Conservation (phyloP, 2,113 vertebrate species). For the Rhipidura dahli region DNA sequence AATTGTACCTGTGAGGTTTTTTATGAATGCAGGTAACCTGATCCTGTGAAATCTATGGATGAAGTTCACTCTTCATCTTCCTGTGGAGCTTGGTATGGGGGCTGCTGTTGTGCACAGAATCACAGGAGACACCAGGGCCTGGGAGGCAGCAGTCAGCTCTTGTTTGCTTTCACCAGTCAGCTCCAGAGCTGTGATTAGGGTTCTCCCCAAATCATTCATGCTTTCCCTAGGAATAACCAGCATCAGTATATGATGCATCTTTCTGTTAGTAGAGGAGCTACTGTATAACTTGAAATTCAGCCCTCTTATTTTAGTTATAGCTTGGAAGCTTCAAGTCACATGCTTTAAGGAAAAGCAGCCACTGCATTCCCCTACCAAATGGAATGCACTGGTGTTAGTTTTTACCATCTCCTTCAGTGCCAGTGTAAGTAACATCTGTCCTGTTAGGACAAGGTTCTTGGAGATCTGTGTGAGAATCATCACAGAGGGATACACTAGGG, state of each 20-base stretch:
- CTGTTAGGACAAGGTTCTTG: not conserved
- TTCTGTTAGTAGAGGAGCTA: not conserved
- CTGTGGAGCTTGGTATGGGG: not conserved
- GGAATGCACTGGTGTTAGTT: not conserved
- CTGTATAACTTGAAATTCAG: not conserved
- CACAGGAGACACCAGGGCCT: not conserved
- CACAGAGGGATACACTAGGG: conserved; percentile 53
- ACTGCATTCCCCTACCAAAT: not conserved
- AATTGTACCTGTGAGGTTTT: not conserved
- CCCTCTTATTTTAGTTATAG: not conserved
- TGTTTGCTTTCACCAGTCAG: not conserved
- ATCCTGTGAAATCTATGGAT: not conserved
- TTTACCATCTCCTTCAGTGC: not conserved
- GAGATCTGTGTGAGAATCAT: conserved; percentile 59
- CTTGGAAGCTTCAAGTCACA: not conserved
- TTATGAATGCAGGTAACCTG: conserved; percentile 16
- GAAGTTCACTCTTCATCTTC: not conserved
- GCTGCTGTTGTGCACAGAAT: not conserved
- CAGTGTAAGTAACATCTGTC: not conserved
- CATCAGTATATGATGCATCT: not conserved
- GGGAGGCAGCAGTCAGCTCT: not conserved
- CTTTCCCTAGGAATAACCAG: not conserved
- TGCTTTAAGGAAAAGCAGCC: not conserved
- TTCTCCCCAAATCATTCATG: not conserved
- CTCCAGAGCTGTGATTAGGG: not conserved